These are phyloP conservation scores for Drosophila willistoni DNA, from an alignment of 1,140 invertebrate species.

Conservation along the genomic window DNA sequence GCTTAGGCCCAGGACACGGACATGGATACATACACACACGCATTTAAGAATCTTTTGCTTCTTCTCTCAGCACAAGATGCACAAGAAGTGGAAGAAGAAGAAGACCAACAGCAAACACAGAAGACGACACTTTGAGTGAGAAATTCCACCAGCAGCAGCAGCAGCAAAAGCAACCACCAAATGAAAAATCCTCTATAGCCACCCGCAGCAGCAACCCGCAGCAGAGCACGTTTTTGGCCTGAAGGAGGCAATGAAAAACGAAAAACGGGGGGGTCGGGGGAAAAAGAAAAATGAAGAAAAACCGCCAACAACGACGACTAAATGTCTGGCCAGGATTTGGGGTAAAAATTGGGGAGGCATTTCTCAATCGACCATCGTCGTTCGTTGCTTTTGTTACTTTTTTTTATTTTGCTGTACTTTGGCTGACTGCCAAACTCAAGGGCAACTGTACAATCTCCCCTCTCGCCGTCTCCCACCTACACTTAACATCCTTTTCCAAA, in stretches of 20 bases:
- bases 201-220: slow-evolving; percentile 1
- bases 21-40: too few species aligned
- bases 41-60: slow-evolving; percentile 17
- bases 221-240: slow-evolving; percentile 22
- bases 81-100: slow-evolving; percentile 31
- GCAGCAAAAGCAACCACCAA: slow-evolving; percentile 41
- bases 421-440: slow-evolving; percentile 45
- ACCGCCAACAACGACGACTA: slow-evolving; percentile 38
- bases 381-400: not conserved
- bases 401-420: not conserved
- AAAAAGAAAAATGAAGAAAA: slow-evolving; percentile 22
- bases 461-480: not conserved
- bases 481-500: too few species aligned
- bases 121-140: slow-evolving; percentile 33
- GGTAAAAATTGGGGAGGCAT: slow-evolving; percentile 9
- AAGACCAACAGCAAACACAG: slow-evolving; percentile 15
- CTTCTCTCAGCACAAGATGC: slow-evolving; percentile 31
- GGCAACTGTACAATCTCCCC: slow-evolving; percentile 56
- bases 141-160: slow-evolving; percentile 58
- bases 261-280: not conserved
- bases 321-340: slow-evolving; percentile 51
- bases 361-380: not conserved
- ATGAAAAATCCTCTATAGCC: slow-evolving; percentile 5
- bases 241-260: slow-evolving; percentile 6
- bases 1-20: slow-evolving; percentile 17